A percentile compares a stretch with the other conserved stretches of the same genome.
These are phyloP conservation scores for Melanotaenia trifasciata DNA, from an alignment of 2,797 vertebrate species.

Conservation along the genomic window DNA sequence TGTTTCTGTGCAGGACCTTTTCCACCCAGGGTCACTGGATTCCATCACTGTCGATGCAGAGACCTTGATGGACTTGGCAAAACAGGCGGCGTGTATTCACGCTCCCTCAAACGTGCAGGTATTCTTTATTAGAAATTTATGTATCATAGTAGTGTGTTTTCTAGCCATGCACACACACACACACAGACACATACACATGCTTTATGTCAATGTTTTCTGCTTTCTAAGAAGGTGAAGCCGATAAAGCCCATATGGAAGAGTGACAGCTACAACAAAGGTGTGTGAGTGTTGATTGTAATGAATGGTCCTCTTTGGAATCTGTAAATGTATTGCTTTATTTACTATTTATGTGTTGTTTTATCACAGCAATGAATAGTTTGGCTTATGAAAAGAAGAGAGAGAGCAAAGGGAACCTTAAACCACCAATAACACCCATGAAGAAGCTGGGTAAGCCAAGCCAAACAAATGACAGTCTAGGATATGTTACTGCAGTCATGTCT, in stretches of 20 bases:
- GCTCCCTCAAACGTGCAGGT: slow-evolving; percentile 52
- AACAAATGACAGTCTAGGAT: neutral
- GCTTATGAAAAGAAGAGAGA: neutral
- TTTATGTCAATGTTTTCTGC: slow-evolving; percentile 6
- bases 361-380: slow-evolving; percentile 15
- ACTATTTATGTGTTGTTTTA: neutral
- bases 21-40: slow-evolving; percentile 65
- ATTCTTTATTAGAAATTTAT: neutral
- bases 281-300: slow-evolving; percentile 1
- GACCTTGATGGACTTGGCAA: slow-evolving; percentile 71
- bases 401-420: neutral
- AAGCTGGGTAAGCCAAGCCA: slow-evolving; percentile 57
- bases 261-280: slow-evolving; percentile 26
- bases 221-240: slow-evolving; percentile 48
- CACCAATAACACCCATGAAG: neutral
- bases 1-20: slow-evolving; percentile 48
- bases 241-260: slow-evolving; percentile 26
- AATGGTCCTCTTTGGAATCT: neutral
- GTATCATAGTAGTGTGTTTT: neutral
- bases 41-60: slow-evolving; percentile 9
- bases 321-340: neutral
- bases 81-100: slow-evolving; percentile 55
- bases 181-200: neutral
- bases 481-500: no score
- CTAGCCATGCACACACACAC: neutral